These are phyloP conservation scores for Percina caprodes DNA, from an alignment of 2,113 vertebrate species.

Conservation along the genomic window DNA sequence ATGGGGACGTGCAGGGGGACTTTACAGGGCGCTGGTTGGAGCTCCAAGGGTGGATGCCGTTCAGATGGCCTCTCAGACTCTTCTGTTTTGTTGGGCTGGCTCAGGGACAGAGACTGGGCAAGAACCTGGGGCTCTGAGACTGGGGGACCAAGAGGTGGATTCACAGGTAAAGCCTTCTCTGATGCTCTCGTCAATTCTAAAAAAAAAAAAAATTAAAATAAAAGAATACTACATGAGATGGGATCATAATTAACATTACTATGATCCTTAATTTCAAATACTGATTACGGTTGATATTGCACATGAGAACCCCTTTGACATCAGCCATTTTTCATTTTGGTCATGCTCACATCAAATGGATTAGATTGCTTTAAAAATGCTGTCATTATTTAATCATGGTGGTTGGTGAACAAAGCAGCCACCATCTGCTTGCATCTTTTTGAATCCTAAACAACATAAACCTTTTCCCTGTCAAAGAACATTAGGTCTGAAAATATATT, in stretches of 20 bases:
- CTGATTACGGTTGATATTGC: neutral
- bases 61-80: slow-evolving; percentile 69
- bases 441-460: neutral
- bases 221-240: neutral
- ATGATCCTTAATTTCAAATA: neutral
- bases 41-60: slow-evolving; percentile 63
- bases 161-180: slow-evolving; percentile 64
- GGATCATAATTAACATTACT: neutral
- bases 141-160: slow-evolving; percentile 46
- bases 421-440: neutral
- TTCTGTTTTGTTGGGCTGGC: slow-evolving; percentile 67
- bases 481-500: neutral
- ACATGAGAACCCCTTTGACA: neutral
- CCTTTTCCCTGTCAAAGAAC: neutral
- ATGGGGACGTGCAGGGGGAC: slow-evolving; percentile 66
- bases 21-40: slow-evolving; percentile 73
- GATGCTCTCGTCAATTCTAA: slow-evolving; percentile 63
- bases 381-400: neutral
- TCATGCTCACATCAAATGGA: neutral
- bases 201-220: neutral
- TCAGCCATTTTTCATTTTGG: neutral
- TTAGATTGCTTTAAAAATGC: slow-evolving; percentile 1
- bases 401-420: neutral
- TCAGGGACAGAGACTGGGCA: slow-evolving; percentile 56
- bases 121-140: slow-evolving; percentile 53